These are phyloP conservation scores for Rhynchonycteris naso DNA, from an alignment of 2,797 vertebrate genomes.

Conservation along the genomic window DNA sequence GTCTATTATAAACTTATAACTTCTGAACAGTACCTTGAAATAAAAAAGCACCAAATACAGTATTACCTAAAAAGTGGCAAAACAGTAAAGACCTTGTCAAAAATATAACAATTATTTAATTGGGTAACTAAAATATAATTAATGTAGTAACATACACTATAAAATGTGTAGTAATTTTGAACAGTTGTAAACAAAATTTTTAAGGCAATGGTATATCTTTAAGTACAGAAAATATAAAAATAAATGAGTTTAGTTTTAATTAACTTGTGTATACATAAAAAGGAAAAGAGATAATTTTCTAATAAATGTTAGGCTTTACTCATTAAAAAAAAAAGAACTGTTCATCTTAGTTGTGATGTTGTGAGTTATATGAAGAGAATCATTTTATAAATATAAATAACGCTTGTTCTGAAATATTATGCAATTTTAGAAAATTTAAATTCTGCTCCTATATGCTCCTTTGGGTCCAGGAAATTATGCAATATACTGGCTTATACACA, in stretches of 20 bases:
- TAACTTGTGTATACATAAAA: neutral
- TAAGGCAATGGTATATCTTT: neutral
- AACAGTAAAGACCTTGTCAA: neutral
- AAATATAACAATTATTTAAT: neutral
- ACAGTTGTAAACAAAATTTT: neutral
- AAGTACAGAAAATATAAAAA: neutral
- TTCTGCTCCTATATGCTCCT: neutral
- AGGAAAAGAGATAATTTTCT: neutral
- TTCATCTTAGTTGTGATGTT: neutral
- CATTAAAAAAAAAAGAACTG: neutral
- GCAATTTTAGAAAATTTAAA: neutral
- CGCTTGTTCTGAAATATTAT: neutral
- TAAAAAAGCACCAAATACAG: neutral
- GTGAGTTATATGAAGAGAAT: neutral
- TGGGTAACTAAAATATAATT: neutral
- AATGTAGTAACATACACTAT: neutral
- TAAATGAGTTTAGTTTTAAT: neutral
- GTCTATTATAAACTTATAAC: neutral
- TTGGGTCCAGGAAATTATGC: neutral
- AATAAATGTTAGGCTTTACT: neutral
- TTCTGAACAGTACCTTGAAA: neutral
- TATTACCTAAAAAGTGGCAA: neutral
- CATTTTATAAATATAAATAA: neutral
- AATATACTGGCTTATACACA: neutral
- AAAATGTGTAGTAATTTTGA: neutral